Conservation (phyloP, 2,888 invertebrate genomes). For the Drosophila diplacantha region DNA sequence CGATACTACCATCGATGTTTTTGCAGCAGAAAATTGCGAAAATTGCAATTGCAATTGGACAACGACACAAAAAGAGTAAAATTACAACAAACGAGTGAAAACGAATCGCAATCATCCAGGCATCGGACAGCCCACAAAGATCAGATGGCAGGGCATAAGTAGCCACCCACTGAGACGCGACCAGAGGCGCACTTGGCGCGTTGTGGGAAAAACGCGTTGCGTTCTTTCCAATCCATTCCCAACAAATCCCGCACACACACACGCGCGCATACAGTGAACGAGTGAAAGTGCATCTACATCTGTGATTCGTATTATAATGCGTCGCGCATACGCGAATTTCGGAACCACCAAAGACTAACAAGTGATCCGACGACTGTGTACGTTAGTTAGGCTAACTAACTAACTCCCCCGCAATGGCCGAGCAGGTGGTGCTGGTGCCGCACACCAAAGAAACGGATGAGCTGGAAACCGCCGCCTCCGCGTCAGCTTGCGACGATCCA, state of each 20-base stretch:
- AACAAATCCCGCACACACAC: slow-evolving; percentile 39
- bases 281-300: slow-evolving; percentile 68
- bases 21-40: slow-evolving; percentile 13
- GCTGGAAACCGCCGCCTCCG: slow-evolving; percentile 26
- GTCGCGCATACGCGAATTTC: slow-evolving; percentile 71
- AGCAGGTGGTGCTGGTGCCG: slow-evolving; percentile 57
- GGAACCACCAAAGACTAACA: slow-evolving; percentile 61
- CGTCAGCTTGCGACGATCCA: slow-evolving; percentile 22
- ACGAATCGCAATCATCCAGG: slow-evolving; percentile 10
- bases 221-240: slow-evolving; percentile 58
- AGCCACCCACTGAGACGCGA: slow-evolving; percentile 17
- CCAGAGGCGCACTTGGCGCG: slow-evolving; percentile 52
- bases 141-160: slow-evolving; percentile 28
- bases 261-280: slow-evolving; percentile 46
- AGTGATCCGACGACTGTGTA: slow-evolving; percentile 38
- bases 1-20: background rate
- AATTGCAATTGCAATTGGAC: slow-evolving; percentile 58
- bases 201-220: slow-evolving; percentile 64
- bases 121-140: slow-evolving; percentile 4
- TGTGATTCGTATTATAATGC: slow-evolving; percentile 71
- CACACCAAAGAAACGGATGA: slow-evolving; percentile 51
- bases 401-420: slow-evolving; percentile 45
- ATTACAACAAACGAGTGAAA: slow-evolving; percentile 27
- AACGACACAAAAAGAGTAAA: slow-evolving; percentile 54
- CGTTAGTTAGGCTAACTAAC: slow-evolving; percentile 16